Evolutionary conservation across 2,888 invertebrate genomes (phyloP).

Genomic region (Lasioglossum malachurum): DNA sequence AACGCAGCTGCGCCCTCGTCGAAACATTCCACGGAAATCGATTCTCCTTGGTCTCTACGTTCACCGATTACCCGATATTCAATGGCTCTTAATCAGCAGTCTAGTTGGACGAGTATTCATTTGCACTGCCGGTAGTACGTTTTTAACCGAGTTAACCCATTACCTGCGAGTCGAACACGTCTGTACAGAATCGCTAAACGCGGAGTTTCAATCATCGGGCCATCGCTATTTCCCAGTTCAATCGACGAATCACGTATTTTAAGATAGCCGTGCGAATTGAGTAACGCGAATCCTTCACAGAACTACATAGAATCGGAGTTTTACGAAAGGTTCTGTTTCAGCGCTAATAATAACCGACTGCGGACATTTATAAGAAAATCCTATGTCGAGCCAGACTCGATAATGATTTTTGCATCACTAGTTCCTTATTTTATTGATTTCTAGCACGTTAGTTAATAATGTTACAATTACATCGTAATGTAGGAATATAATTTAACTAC

Average conservation of each 20-base stretch:
- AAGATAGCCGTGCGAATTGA: too few relatives aligned
- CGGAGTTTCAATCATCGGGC: background rate
- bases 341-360: too few relatives aligned
- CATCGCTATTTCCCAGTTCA: too few relatives aligned
- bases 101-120: background rate
- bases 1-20: conserved; percentile 33
- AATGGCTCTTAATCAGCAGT: background rate
- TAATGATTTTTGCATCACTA: background rate
- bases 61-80: conserved; percentile 29
- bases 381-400: background rate
- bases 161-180: background rate
- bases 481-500: too few relatives aligned
- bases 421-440: background rate
- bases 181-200: background rate
- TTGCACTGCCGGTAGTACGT: background rate
- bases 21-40: conserved; percentile 66
- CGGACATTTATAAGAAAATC: too few relatives aligned
- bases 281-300: too few relatives aligned
- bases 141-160: background rate
- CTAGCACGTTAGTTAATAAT: background rate
- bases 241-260: too few relatives aligned
- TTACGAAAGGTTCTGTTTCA: too few relatives aligned
- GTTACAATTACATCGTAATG: background rate
- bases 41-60: conserved; percentile 49
- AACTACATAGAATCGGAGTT: too few relatives aligned